Percentiles rank a stretch among this genome's conserved stretches.
Evolutionary conservation across 2,797 vertebrate species (phyloP).

Genomic region (Taenioides sp.): DNA sequence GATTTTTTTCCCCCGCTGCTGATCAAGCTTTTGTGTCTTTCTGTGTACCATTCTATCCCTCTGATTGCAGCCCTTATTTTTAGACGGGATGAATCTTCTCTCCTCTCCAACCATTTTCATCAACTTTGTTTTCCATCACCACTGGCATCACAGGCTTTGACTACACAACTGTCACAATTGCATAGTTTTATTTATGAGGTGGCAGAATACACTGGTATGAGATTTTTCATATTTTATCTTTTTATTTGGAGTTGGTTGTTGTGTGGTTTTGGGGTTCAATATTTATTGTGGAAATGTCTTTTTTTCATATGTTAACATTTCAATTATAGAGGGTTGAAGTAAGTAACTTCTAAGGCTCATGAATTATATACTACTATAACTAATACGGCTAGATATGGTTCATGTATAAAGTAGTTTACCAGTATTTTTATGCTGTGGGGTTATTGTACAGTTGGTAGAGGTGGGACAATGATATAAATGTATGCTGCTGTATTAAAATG

Average conservation of each 20-base stretch:
- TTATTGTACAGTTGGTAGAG: not conserved
- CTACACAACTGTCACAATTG: conserved; percentile 4
- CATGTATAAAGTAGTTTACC: not conserved
- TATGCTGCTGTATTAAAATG: no score
- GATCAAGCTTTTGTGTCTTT: conserved; percentile 21
- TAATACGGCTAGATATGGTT: not conserved
- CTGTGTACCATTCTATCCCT: conserved; percentile 16
- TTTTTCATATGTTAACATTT: no score
- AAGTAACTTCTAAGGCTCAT: no score
- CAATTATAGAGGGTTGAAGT: no score
- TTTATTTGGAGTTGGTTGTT: not conserved
- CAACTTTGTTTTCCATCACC: conserved; percentile 31
- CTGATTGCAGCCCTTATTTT: conserved; percentile 38
- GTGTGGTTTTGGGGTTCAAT: not conserved
- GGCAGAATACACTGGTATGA: conserved; percentile 10
- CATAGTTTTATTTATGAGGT: conserved; percentile 22
- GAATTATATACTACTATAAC: no score
- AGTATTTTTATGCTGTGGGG: not conserved
- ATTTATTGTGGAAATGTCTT: no score
- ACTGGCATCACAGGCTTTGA: conserved; percentile 13
- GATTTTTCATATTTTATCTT: conserved; percentile 22
- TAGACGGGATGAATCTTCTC: conserved; percentile 16
- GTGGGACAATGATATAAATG: no score
- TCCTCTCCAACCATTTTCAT: conserved; percentile 21
- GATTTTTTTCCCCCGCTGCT: conserved; percentile 18